These are phyloP conservation scores for Neoitamus cyanurus DNA, from an alignment of 2,888 invertebrate species.

Conservation along the genomic window DNA sequence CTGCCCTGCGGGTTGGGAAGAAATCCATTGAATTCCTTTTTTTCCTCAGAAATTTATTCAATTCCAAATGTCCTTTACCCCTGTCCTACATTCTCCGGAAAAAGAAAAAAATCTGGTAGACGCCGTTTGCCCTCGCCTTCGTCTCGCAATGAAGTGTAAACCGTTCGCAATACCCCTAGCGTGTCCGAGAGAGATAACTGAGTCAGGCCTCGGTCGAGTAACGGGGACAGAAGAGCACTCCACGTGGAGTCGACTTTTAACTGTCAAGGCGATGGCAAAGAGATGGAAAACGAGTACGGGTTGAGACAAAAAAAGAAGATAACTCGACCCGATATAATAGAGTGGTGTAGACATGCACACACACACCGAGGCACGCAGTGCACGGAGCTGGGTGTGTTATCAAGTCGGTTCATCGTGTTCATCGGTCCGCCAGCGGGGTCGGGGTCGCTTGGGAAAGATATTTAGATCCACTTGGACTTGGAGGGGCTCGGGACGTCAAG, in stretches of 20 bases:
- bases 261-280: slow-evolving; percentile 36
- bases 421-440: not conserved
- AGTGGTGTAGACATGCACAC: slow-evolving; percentile 42
- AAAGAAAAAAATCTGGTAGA: slow-evolving; percentile 3
- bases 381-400: not conserved
- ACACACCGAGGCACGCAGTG: not conserved
- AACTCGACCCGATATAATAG: slow-evolving; percentile 45
- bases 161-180: not conserved
- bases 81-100: slow-evolving; percentile 7
- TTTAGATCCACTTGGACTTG: not conserved
- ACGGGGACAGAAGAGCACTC: not conserved
- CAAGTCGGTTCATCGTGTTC: slow-evolving; percentile 38
- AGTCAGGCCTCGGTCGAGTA: too few relatives aligned
- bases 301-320: slow-evolving; percentile 40
- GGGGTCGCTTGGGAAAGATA: slow-evolving; percentile 9
- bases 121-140: slow-evolving; percentile 38
- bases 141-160: slow-evolving; percentile 39
- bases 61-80: slow-evolving; percentile 40
- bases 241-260: slow-evolving; percentile 38
- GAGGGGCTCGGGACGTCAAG: not conserved
- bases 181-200: not conserved
- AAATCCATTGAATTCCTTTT: not conserved
- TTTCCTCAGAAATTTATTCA: slow-evolving; percentile 38
- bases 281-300: slow-evolving; percentile 39
- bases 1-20: not conserved